phyloP scores from a whole-genome alignment of 1,140 invertebrate genomes.

The Polypedilum pembai region DNA sequence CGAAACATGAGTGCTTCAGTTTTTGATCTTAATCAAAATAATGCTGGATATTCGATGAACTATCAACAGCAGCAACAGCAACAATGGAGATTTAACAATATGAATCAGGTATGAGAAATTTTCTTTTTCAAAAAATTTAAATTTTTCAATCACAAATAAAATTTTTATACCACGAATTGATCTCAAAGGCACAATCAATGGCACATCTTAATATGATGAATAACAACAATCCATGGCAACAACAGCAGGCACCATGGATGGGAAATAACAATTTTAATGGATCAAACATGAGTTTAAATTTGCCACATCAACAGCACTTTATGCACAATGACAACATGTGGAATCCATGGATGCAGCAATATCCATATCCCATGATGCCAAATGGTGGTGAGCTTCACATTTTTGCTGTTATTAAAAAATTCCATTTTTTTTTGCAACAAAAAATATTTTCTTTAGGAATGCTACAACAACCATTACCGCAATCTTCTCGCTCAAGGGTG shows the following conservation, averaged over 20 bases:
- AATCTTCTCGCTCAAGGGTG: conserved; percentile 39
- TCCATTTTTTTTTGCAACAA: conserved; percentile 32
- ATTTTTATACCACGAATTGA: no score
- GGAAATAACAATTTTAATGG: conserved; percentile 50
- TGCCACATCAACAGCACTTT: conserved; percentile 44
- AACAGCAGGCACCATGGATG: conserved; percentile 39
- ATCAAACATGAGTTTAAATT: conserved; percentile 59
- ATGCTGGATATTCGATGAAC: conserved; percentile 32
- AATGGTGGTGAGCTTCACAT: conserved; percentile 36
- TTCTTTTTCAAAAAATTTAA: conserved; percentile 19
- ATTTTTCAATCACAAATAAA: no score
- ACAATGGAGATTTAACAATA: conserved; percentile 40
- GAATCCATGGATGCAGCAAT: conserved; percentile 43
- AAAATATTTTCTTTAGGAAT: conserved; percentile 16
- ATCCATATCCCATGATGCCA: conserved; percentile 39
- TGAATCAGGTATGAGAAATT: conserved; percentile 42
- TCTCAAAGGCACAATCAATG: conserved; percentile 59
- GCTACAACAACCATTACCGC: conserved; percentile 32
- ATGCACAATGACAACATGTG: conserved; percentile 44
- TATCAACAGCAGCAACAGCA: conserved; percentile 34
- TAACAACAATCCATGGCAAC: conserved; percentile 41
- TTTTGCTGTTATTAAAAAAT: conserved; percentile 26
- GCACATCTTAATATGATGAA: conserved; percentile 54
- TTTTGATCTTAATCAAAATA: conserved; percentile 47
- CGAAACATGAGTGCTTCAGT: conserved; percentile 46